These are phyloP conservation scores for Epinotia demarniana DNA, from an alignment of 2,888 invertebrate genomes.

Conservation along the genomic window DNA sequence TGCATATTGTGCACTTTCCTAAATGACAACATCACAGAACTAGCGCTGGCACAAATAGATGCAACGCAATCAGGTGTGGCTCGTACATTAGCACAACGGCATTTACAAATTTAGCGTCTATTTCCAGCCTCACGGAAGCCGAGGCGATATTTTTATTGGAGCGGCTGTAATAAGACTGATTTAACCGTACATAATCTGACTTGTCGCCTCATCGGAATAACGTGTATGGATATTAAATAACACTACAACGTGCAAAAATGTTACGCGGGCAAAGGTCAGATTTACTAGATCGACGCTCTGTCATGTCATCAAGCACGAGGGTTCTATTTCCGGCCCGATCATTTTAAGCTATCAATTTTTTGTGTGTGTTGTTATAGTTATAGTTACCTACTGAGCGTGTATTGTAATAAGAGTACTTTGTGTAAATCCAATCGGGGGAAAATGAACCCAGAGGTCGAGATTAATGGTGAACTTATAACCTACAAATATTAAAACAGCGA, in stretches of 20 bases:
- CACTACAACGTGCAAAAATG: conserved; percentile 8
- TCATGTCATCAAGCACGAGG: background rate
- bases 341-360: conserved; percentile 2
- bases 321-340: conserved; percentile 9
- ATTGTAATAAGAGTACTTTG: background rate
- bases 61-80: conserved; percentile 54
- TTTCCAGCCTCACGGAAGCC: conserved; percentile 60
- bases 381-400: background rate
- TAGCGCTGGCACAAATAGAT: conserved; percentile 76
- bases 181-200: conserved; percentile 27
- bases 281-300: conserved; percentile 9
- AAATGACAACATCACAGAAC: conserved; percentile 56
- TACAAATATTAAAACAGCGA: conserved; percentile 10
- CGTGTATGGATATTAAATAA: background rate
- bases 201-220: conserved; percentile 9
- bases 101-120: conserved; percentile 52
- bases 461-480: background rate
- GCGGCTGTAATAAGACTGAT: conserved; percentile 34
- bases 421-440: background rate
- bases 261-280: conserved; percentile 16
- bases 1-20: background rate
- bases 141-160: conserved; percentile 52
- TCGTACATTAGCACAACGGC: conserved; percentile 52
- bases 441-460: conserved; percentile 1
- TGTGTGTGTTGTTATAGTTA: too few relatives aligned